A percentile compares a stretch with the other conserved stretches of the same genome.
These are phyloP conservation scores for Furcifer pardalis DNA, from an alignment of 2,797 vertebrate species.

Conservation along the genomic window DNA sequence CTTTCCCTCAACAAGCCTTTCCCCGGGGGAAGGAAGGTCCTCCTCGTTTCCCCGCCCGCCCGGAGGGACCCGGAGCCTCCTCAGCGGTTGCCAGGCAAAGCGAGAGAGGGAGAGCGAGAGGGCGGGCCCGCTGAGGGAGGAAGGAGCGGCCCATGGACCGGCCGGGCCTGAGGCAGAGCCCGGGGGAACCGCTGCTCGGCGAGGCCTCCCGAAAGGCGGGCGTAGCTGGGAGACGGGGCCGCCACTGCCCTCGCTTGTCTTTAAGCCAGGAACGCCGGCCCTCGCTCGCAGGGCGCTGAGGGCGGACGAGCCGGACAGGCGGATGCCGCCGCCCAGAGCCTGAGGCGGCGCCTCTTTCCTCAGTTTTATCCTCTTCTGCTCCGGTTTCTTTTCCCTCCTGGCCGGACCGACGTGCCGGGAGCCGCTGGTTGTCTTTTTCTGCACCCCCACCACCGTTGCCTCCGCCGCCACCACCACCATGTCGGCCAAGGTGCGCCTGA, in stretches of 20 bases:
- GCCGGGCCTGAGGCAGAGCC: conserved; percentile 64
- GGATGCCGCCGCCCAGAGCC: conserved; percentile 30
- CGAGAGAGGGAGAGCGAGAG: conserved; percentile 32
- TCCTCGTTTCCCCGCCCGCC: too few species aligned
- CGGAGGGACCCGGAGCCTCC: neutral
- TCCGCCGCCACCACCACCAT: conserved; percentile 76
- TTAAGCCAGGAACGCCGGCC: conserved; percentile 4
- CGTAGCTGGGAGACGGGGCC: conserved; percentile 38
- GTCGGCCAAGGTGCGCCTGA: conserved; percentile 93
- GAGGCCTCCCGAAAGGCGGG: conserved; percentile 28
- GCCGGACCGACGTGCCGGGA: too few species aligned
- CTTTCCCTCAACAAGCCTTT: neutral
- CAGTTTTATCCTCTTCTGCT: neutral
- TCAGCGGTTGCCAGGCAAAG: conserved; percentile 49
- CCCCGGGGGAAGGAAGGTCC: too few species aligned
- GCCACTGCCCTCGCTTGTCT: neutral
- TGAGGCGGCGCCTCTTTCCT: conserved; percentile 45
- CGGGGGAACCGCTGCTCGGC: conserved; percentile 28
- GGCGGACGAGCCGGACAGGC: neutral
- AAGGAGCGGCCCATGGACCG: conserved; percentile 70
- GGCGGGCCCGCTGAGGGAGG: conserved; percentile 52
- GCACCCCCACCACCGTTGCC: neutral
- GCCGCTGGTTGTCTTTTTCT: too few species aligned
- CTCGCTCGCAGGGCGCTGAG: neutral
- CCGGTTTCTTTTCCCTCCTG: too few species aligned